phyloP scores from a whole-genome alignment of 2,113 vertebrate genomes.

The Thunnus maccoyii region DNA sequence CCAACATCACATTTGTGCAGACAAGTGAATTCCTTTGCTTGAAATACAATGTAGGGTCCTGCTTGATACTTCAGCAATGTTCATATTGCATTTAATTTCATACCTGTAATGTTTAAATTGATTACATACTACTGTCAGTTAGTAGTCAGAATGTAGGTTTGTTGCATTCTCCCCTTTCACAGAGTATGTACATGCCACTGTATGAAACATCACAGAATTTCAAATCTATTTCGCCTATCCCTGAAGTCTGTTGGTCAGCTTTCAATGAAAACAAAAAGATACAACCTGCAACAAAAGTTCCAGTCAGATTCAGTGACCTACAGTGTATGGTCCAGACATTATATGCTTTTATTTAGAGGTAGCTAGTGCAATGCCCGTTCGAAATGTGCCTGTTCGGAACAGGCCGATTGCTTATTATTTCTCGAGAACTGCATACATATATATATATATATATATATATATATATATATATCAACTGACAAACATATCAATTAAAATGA shows the following conservation, averaged over 20 bases:
- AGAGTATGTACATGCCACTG: not conserved
- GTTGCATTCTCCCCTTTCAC: constrained; percentile 5
- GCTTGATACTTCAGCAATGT: constrained; percentile 14
- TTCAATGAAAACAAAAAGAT: not conserved
- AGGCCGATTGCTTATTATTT: no score
- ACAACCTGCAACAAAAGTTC: not conserved
- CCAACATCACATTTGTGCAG: not conserved
- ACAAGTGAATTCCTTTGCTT: not conserved
- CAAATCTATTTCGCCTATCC: not conserved
- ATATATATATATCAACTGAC: no score
- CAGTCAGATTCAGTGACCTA: not conserved
- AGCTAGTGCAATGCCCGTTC: no score
- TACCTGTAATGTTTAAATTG: not conserved
- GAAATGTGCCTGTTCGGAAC: no score
- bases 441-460: no score
- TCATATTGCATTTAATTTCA: constrained; percentile 11
- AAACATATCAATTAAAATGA: no score
- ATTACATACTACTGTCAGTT: constrained; percentile 11
- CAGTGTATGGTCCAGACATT: not conserved
- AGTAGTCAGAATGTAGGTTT: not conserved
- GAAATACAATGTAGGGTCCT: not conserved
- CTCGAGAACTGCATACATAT: no score
- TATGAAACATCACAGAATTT: not conserved
- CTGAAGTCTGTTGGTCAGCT: not conserved
- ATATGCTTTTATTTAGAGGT: not conserved